Evolutionary conservation across 2,888 invertebrate species (phyloP), one percentile per base, ranked within the genome.

Genomic region (Eupithecia pulchellata): DNA sequence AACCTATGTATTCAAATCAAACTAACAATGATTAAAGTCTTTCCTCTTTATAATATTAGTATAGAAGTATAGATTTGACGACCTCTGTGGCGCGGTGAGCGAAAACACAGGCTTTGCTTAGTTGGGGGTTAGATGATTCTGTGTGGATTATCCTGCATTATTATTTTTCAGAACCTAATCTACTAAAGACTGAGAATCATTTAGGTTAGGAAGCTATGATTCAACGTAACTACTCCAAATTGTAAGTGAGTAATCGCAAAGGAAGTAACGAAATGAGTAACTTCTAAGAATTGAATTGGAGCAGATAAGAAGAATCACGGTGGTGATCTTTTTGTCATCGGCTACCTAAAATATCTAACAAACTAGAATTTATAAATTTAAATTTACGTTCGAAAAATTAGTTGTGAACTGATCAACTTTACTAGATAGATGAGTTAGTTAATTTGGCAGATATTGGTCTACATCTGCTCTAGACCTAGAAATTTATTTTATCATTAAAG

Each of bases 181-280:
- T 20, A 47, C n/a, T 1, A 20, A 20, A 47, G 1, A 57, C 13
- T 29, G 14, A 29, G 2, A 17, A 29, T 29, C 14, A 17, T 11
- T 9, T 60, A 60, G 29, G 14, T n/a, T 32, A 25, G 29, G 29
- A 11, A 29, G 20, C 32, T 61, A 61, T 61, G 39, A 62, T 62
- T 60, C 66, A 58, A 20, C 17, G 11, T 20, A 34, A 60, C 39
- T 34, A 64, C 34, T 55, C 61, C 29, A 62, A 68, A 58, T 61
- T 27, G 20, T 20, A 30, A 60, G 34, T 64, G 69, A 69, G 64
- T 64, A 69, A 69, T 58, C 68, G 14, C 57, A 14, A 27, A 60
- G 47, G 68, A 68, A 68, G 58, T 60, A 32, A 39, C 47, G 32
- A 36, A 67, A 64, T 69, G 69, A 69, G 60, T 69, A 69, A 64